These are phyloP conservation scores for Magallana angulata DNA, from an alignment of 1,140 invertebrate genomes.

Conservation along the genomic window DNA sequence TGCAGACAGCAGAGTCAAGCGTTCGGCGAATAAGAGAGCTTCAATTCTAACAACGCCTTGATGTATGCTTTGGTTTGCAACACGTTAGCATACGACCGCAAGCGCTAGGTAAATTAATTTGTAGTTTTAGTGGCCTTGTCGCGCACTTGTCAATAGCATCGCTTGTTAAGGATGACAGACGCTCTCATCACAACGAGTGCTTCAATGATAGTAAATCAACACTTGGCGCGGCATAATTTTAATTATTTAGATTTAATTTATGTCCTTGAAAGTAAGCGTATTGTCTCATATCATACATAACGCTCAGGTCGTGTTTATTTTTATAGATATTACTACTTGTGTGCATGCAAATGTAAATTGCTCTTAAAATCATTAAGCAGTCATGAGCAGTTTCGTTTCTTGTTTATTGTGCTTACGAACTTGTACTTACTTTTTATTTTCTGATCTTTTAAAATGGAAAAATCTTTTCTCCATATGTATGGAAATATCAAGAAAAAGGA, in stretches of 20 bases:
- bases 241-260: background rate
- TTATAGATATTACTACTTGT: no score
- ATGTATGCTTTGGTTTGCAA: conserved; percentile 17
- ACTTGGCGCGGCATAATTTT: background rate
- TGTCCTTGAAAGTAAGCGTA: no score
- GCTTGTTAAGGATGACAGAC: conserved; percentile 27
- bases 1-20: background rate
- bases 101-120: conserved; percentile 12
- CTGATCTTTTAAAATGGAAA: no score
- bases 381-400: no score
- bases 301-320: no score
- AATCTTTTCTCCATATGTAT: no score
- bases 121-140: conserved; percentile 10
- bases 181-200: background rate
- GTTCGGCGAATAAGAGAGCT: conserved; percentile 13
- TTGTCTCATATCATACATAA: no score
- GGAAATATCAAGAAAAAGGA: no score
- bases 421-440: no score
- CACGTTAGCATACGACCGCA: conserved; percentile 17
- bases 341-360: no score
- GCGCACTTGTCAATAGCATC: conserved; percentile 10
- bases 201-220: background rate
- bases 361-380: no score
- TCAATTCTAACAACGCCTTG: background rate
- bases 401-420: no score